phyloP scores from a whole-genome alignment of 92 coral and sea anemone genomes.

The Blastomussa wellsi region DNA sequence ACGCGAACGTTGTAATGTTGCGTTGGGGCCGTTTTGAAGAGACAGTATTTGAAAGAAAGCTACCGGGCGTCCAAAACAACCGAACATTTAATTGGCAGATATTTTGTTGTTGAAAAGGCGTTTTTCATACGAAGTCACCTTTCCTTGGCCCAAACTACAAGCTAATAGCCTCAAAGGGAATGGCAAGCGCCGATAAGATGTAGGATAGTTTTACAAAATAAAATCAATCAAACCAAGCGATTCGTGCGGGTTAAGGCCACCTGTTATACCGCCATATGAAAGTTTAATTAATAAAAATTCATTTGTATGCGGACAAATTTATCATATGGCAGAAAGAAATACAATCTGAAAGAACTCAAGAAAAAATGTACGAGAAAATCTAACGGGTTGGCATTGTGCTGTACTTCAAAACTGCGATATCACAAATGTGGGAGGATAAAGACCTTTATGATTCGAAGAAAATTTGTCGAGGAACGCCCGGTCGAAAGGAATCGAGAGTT shows the following conservation, averaged over 20 bases:
- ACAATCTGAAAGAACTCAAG: background rate
- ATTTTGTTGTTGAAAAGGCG: constrained; percentile 3
- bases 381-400: background rate
- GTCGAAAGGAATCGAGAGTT: background rate
- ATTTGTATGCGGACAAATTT: constrained; percentile 51
- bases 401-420: background rate
- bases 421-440: constrained; percentile 18
- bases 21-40: constrained; percentile 17
- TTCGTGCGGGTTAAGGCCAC: constrained; percentile 38
- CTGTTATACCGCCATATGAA: constrained; percentile 55
- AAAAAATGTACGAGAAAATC: background rate
- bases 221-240: constrained; percentile 22
- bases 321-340: background rate
- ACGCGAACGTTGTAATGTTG: background rate
- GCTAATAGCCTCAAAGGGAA: background rate
- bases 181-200: background rate
- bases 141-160: background rate
- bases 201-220: constrained; percentile 26
- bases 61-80: constrained; percentile 7
- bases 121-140: background rate
- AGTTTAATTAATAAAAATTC: constrained; percentile 61
- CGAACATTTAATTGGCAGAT: constrained; percentile 15
- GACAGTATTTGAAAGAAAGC: constrained; percentile 1
- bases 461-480: constrained; percentile 38
- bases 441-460: constrained; percentile 4